phyloP scores from a whole-genome alignment of 2,113 vertebrate genomes.

The Percina caprodes region DNA sequence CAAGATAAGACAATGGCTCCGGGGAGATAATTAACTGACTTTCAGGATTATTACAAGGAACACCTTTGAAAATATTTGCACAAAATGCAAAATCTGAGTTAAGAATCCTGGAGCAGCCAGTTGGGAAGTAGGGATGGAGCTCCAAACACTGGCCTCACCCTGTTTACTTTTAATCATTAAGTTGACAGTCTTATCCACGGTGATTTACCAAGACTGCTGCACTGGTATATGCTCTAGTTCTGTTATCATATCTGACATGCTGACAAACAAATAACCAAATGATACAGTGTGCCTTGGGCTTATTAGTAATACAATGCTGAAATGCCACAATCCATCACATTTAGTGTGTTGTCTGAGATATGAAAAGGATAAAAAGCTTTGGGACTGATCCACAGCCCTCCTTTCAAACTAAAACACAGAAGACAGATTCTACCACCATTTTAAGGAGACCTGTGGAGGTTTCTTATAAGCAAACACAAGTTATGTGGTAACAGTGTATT shows the following conservation, averaged over 20 bases:
- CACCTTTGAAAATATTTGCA: slow-evolving; percentile 46
- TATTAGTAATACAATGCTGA: slow-evolving; percentile 11
- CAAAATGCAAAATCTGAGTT: slow-evolving; percentile 25
- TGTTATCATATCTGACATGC: slow-evolving; percentile 28
- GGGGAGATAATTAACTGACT: slow-evolving; percentile 36
- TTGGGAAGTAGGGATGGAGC: slow-evolving; percentile 29
- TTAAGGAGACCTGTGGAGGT: neutral
- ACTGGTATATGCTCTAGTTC: neutral
- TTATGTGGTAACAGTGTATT: too few relatives aligned
- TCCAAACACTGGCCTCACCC: slow-evolving; percentile 14
- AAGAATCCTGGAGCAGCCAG: slow-evolving; percentile 49
- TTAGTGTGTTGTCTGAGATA: slow-evolving; percentile 2
- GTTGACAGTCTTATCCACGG: slow-evolving; percentile 26
- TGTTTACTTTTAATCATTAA: slow-evolving; percentile 40
- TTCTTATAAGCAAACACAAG: neutral
- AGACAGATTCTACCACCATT: neutral
- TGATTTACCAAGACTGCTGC: slow-evolving; percentile 20
- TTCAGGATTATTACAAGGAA: slow-evolving; percentile 41
- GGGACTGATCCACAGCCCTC: neutral
- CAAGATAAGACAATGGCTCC: slow-evolving; percentile 37
- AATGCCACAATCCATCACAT: slow-evolving; percentile 18
- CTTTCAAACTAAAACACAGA: neutral
- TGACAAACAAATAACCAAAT: slow-evolving; percentile 35
- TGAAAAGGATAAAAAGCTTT: neutral
- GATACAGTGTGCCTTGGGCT: neutral